These are phyloP conservation scores for Sympetrum striolatum DNA, from an alignment of 2,888 invertebrate species.

Conservation along the genomic window DNA sequence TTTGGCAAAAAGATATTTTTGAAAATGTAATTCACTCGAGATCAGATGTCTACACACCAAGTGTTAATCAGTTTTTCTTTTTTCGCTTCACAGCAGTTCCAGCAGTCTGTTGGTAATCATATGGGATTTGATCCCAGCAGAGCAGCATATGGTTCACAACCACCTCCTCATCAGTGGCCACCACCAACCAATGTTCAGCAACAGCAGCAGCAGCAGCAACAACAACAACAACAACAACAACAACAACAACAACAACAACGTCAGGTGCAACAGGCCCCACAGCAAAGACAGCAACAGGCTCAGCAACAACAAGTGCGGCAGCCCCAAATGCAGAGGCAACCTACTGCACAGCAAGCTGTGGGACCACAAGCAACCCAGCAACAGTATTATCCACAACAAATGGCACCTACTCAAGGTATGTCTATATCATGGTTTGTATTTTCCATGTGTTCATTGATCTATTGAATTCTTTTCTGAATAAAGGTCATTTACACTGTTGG, in stretches of 20 bases:
- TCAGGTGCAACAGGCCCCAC: constrained; percentile 60
- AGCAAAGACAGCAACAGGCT: constrained; percentile 55
- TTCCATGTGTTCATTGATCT: not conserved
- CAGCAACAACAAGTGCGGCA: constrained; percentile 57
- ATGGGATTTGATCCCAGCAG: constrained; percentile 48
- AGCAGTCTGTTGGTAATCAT: constrained; percentile 54
- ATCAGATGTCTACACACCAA: not conserved
- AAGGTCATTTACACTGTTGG: too few species aligned
- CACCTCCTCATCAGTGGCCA: constrained; percentile 55
- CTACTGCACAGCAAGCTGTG: constrained; percentile 19
- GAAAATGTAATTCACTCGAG: too few species aligned
- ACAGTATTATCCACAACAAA: constrained; percentile 56
- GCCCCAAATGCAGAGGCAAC: constrained; percentile 60
- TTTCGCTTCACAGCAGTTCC: constrained; percentile 68
- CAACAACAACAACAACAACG: constrained; percentile 55
- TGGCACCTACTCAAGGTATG: constrained; percentile 52
- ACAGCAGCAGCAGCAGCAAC: constrained; percentile 59
- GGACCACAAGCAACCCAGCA: constrained; percentile 51
- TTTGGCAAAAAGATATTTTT: not conserved
- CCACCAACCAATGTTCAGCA: constrained; percentile 57
- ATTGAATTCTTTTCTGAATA: not conserved
- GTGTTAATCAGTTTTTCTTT: not conserved
- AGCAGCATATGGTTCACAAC: constrained; percentile 60
- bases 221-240: constrained; percentile 54
- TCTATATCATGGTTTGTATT: not conserved